Base-by-base conservation (phyloP, 2,113 vertebrate species). In the Rhinopomastus cyanomelas region DNA sequence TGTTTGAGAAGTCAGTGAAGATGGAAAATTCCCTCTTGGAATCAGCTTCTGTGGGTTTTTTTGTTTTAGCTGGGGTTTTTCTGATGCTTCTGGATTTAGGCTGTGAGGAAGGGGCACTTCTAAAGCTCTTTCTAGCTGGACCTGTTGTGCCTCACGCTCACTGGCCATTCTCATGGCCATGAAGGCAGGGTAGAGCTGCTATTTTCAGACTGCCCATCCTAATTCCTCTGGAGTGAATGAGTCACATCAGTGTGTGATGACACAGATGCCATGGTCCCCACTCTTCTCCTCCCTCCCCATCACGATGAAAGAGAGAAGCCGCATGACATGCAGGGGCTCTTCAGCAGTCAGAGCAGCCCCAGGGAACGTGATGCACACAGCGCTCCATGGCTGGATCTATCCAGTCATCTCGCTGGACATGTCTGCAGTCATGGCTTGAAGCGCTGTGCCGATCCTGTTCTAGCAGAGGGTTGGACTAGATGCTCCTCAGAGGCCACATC, bases 141-240 rank as follows among this genome's bases (percentile, higher is more conserved):
- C 0, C 2, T 55, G 29, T 11, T 29, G 5, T 22, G 4, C 36
- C 37, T 79, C 1, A 2, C 10, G 3, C 36, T 44, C 44, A 30
- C 30, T 4, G 20, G 6, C n/a, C 0, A 0, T 51, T 4, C 1
- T 11, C 0, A 0, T 46, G 57, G 34, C 30, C 5, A 2, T 30
- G 52, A 67, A 78, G 84, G 25, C 11, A 56, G 59, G 3, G 20
- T 69, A 26, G 46, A 51, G 20, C 36, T 62, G 37, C 81, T 81
- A 81, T 7, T 64, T 92, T 19, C 18, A 60, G 36, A 34, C 20
- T 8, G 7, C 26, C 30, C 2, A 0, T 61, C 42, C 55, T 23
- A 4, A 27, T 44, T 72, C 52, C 59, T 74, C 29, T 27, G 7
- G 27, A 76, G 52, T 23, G 18, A 26, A n/a, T n/a, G n/a, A 51